A percentile compares a stretch with the other conserved stretches of the same genome.
Evolutionary conservation across 2,113 vertebrate genomes (phyloP).

Genomic region (Pseudolaguvia tuberculata): DNA sequence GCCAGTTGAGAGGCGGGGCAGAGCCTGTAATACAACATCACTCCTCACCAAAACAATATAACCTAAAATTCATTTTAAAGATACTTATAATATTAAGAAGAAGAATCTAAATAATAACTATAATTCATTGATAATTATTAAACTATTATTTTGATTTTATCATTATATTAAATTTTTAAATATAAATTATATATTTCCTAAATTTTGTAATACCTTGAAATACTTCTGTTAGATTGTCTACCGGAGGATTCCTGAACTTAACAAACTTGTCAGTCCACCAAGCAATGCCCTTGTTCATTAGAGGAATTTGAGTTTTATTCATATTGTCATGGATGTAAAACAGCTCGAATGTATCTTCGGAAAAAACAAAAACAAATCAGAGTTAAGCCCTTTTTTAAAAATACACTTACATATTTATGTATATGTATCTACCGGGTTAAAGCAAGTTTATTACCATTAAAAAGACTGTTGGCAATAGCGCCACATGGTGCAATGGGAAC

Average conservation of each 20-base stretch:
- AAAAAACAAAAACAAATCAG: background rate
- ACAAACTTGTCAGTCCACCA: slow-evolving; percentile 99
- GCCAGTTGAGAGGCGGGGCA: slow-evolving; percentile 87
- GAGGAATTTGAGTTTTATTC: slow-evolving; percentile 61
- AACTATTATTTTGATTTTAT: too few species aligned
- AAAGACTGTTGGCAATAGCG: slow-evolving; percentile 98
- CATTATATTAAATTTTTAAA: too few species aligned
- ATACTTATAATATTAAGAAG: too few species aligned
- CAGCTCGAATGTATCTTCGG: slow-evolving; percentile 81
- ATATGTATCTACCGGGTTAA: background rate
- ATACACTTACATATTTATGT: background rate
- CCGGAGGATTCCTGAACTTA: slow-evolving; percentile 92
- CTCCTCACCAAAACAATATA: background rate
- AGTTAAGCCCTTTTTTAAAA: background rate
- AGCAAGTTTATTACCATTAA: slow-evolving; percentile 78
- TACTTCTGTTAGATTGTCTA: slow-evolving; percentile 69
- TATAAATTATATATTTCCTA: too few species aligned
- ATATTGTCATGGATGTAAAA: slow-evolving; percentile 71
- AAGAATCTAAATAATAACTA: too few species aligned
- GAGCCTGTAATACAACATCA: slow-evolving; percentile 65
- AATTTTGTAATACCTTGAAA: slow-evolving; percentile 88
- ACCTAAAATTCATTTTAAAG: too few species aligned
- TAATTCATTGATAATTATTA: too few species aligned
- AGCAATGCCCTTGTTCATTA: slow-evolving; percentile 88
- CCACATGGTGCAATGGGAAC: slow-evolving; percentile 90